Percentiles rank a stretch among this genome's conserved stretches.
phyloP scores from a whole-genome alignment of 35 echinoderm and acorn worm species.

The Ophioderma brevispina region DNA sequence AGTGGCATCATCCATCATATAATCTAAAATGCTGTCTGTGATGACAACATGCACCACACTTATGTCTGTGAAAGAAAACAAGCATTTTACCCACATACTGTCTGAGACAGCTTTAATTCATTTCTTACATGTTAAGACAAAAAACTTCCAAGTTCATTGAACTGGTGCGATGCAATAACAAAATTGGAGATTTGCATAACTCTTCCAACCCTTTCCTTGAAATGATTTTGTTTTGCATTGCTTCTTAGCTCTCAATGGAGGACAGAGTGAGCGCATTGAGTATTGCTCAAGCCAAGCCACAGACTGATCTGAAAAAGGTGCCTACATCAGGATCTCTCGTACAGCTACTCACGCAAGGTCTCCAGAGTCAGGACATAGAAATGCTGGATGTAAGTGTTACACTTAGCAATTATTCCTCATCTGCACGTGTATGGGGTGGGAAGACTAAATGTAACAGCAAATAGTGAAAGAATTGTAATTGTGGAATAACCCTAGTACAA shows the following conservation, averaged over 20 bases:
- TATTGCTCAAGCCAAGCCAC: neutral
- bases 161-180: no score
- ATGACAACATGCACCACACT: slow-evolving; percentile 9
- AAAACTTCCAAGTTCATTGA: no score
- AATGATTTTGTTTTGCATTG: neutral
- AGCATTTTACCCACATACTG: neutral
- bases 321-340: slow-evolving; percentile 26
- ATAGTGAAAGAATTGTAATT: neutral
- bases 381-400: slow-evolving; percentile 68
- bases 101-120: neutral
- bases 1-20: neutral
- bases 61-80: neutral
- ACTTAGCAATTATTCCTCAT: neutral
- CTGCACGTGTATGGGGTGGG: no score
- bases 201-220: no score
- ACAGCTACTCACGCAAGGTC: slow-evolving; percentile 84
- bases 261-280: neutral
- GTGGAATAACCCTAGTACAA: neutral
- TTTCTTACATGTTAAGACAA: no score
- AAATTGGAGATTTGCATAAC: neutral
- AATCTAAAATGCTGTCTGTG: neutral
- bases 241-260: neutral
- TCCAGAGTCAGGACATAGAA: slow-evolving; percentile 80
- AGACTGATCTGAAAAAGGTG: neutral
- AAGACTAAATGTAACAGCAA: neutral